Conservation (phyloP, 2,797 vertebrate genomes). For the Thunnus albacares region DNA sequence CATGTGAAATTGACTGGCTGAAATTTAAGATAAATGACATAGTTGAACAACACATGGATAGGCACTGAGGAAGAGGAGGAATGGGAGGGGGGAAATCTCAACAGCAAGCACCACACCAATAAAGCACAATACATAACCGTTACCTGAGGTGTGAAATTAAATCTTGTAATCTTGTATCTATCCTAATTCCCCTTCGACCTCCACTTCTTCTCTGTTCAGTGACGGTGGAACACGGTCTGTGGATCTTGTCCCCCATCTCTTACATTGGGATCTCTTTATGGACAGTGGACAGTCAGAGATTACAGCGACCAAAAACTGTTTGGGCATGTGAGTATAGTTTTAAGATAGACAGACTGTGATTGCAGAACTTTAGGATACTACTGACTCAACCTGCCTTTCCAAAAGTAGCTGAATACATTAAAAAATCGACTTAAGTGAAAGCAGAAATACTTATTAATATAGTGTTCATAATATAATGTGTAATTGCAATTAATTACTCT, state of each 20-base stretch:
- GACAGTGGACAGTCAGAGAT: no score
- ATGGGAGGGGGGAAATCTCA: slow-evolving; percentile 5
- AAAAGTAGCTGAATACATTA: no score
- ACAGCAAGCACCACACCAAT: slow-evolving; percentile 16
- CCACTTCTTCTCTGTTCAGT: neutral
- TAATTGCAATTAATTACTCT: no score
- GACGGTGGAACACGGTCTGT: no score
- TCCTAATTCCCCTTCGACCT: neutral
- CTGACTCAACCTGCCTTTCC: no score
- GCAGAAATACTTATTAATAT: neutral
- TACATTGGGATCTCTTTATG: no score
- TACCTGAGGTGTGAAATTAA: slow-evolving; percentile 29
- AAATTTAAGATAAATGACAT: neutral
- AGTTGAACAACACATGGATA: neutral
- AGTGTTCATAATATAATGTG: neutral
- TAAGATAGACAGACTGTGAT: no score
- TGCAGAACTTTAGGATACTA: no score
- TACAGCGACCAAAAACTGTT: neutral
- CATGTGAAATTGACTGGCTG: neutral
- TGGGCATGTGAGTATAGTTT: neutral
- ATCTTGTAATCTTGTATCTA: slow-evolving; percentile 25
- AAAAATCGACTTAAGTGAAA: no score
- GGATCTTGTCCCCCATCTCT: no score
- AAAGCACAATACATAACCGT: slow-evolving; percentile 8
- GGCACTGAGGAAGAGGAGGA: slow-evolving; percentile 5